Conservation (phyloP, 2,888 invertebrate species). For the Oscheius sp. region DNA sequence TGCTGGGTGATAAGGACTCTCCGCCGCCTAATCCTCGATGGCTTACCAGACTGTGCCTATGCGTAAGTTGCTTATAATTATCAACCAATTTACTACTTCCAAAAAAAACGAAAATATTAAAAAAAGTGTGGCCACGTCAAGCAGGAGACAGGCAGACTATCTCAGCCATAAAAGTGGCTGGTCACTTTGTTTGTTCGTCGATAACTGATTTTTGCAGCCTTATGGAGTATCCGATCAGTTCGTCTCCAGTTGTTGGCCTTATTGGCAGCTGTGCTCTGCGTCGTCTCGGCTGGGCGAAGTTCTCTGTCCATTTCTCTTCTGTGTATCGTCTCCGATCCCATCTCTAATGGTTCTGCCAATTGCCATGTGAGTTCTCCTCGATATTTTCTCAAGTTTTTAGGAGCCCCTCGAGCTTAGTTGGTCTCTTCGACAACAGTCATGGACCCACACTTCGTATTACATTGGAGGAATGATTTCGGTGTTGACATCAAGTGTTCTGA, state of each 20-base stretch:
- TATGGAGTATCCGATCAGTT: slow-evolving; percentile 63
- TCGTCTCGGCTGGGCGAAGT: slow-evolving; percentile 58
- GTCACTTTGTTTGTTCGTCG: not conserved
- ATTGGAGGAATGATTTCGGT: slow-evolving; percentile 64
- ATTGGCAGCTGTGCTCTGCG: slow-evolving; percentile 54
- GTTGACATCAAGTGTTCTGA: slow-evolving; percentile 57
- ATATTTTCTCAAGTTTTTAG: slow-evolving; percentile 21
- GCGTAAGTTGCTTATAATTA: slow-evolving; percentile 10
- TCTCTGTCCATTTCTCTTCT: slow-evolving; percentile 68
- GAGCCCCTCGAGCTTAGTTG: slow-evolving; percentile 57
- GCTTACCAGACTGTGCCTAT: slow-evolving; percentile 24
- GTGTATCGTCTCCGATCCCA: slow-evolving; percentile 49
- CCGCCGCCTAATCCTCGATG: slow-evolving; percentile 30
- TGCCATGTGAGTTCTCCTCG: not conserved
- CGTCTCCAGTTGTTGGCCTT: slow-evolving; percentile 64
- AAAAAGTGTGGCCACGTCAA: too few species aligned
- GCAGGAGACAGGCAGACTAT: not conserved
- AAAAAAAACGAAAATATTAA: too few species aligned
- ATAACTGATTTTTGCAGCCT: slow-evolving; percentile 50
- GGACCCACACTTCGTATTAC: slow-evolving; percentile 68
- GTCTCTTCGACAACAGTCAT: slow-evolving; percentile 60
- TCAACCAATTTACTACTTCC: not conserved
- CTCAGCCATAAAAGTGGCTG: not conserved
- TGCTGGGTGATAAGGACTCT: slow-evolving; percentile 20
- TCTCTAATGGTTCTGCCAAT: not conserved